Conservation (phyloP, 1,140 invertebrate genomes). For the Physella acuta region DNA sequence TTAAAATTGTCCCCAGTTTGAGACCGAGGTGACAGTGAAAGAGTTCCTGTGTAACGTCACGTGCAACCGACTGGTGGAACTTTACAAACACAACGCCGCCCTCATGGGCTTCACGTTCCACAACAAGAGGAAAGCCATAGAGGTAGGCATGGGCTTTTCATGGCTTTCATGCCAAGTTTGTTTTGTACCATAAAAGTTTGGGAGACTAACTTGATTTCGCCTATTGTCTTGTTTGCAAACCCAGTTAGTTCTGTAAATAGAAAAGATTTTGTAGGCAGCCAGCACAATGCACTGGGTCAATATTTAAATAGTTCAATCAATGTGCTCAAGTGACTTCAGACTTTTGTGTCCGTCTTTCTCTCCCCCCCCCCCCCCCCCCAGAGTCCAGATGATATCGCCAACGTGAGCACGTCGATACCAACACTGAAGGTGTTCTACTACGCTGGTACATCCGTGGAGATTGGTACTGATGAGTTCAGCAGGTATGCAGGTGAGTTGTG, state of each 20-base stretch:
- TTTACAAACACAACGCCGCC: slow-evolving; percentile 12
- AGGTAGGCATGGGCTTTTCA: too few species aligned
- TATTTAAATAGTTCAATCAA: too few species aligned
- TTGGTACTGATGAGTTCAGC: slow-evolving; percentile 16
- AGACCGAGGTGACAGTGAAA: slow-evolving; percentile 2
- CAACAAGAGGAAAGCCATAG: neutral
- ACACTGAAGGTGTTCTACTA: slow-evolving; percentile 19
- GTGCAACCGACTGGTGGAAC: slow-evolving; percentile 1
- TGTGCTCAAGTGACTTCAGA: too few species aligned
- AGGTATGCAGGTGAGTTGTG: slow-evolving; percentile 2
- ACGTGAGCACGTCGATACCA: slow-evolving; percentile 2
- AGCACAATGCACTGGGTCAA: too few species aligned
- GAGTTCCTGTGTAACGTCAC: slow-evolving; percentile 15
- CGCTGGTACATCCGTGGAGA: neutral
- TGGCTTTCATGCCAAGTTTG: neutral
- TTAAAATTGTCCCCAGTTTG: slow-evolving; percentile 7
- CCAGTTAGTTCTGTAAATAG: too few species aligned
- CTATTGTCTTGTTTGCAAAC: too few species aligned
- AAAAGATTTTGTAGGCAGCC: too few species aligned
- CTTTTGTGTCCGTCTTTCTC: too few species aligned
- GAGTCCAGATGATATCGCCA: slow-evolving; percentile 8
- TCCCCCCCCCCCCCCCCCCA: neutral
- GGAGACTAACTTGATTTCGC: neutral
- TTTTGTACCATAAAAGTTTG: neutral
- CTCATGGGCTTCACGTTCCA: slow-evolving; percentile 22